Conservation (phyloP, 1,140 invertebrate genomes). For the Tribolium madens region DNA sequence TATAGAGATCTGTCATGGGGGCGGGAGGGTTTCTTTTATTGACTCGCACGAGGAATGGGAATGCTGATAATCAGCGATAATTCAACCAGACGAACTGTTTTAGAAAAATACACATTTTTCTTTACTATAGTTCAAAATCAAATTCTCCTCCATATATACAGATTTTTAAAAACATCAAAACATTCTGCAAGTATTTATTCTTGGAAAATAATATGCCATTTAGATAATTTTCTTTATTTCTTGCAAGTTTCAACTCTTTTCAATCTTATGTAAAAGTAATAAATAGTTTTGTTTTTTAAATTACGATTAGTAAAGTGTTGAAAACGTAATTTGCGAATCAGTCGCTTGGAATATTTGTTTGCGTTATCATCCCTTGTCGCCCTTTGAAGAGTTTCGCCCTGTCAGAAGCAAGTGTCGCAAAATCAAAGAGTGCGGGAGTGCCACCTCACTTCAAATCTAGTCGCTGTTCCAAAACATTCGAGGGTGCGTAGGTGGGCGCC, state of each 20-base stretch:
- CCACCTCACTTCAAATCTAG: conserved; percentile 1
- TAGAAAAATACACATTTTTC: too few species aligned
- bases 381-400: conserved; percentile 30
- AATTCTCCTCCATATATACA: too few species aligned
- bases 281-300: too few species aligned
- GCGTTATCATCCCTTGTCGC: background rate
- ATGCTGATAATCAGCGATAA: background rate
- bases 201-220: too few species aligned
- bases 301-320: background rate
- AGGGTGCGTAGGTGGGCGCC: conserved; percentile 43
- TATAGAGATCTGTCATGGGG: conserved; percentile 31
- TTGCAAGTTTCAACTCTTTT: too few species aligned
- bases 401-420: conserved; percentile 39
- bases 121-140: too few species aligned
- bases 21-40: background rate
- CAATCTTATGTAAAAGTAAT: too few species aligned
- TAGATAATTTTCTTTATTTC: too few species aligned
- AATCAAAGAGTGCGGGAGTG: conserved; percentile 12
- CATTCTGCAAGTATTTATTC: too few species aligned
- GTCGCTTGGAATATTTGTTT: background rate
- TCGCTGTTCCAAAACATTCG: conserved; percentile 15
- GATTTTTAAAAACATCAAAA: too few species aligned
- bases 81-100: background rate
- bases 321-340: background rate
- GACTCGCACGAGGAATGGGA: background rate